These are phyloP conservation scores for Apteryx owenii DNA, from an alignment of 2,113 vertebrate genomes.

Conservation along the genomic window DNA sequence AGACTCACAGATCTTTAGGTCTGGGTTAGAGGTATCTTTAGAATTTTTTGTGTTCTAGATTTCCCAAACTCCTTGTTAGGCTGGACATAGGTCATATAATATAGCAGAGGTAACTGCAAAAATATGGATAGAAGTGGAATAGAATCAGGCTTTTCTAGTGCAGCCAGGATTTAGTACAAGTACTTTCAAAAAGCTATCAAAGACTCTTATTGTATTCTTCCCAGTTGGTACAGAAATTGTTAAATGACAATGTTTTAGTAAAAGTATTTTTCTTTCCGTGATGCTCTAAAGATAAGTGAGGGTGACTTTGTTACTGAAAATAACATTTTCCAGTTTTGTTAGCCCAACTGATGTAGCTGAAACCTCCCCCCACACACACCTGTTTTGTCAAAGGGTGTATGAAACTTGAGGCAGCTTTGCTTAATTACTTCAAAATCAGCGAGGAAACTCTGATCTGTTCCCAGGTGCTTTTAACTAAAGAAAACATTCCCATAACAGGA, in stretches of 20 bases:
- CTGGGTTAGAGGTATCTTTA: not conserved
- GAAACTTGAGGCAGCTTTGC: not conserved
- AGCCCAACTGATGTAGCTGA: not conserved
- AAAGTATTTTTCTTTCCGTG: not conserved
- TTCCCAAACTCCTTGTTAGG: not conserved
- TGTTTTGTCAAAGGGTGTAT: not conserved
- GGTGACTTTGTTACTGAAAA: not conserved
- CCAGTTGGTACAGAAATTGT: not conserved
- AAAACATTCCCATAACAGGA: accelerated
- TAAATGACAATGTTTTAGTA: not conserved
- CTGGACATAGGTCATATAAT: not conserved
- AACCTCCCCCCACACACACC: accelerated
- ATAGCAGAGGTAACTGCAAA: not conserved
- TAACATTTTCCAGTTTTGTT: not conserved
- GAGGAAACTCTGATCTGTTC: not conserved
- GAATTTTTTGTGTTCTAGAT: not conserved
- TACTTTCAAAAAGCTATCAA: not conserved
- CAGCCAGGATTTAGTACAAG: not conserved
- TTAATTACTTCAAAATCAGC: not conserved
- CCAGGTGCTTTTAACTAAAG: not conserved
- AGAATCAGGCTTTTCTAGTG: not conserved
- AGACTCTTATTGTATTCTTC: not conserved
- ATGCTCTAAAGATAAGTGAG: not conserved
- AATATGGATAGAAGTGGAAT: not conserved
- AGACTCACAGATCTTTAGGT: not conserved